Evolutionary conservation across 2,888 invertebrate species (phyloP).

Genomic region (Hirtodrosophila alboralis): DNA sequence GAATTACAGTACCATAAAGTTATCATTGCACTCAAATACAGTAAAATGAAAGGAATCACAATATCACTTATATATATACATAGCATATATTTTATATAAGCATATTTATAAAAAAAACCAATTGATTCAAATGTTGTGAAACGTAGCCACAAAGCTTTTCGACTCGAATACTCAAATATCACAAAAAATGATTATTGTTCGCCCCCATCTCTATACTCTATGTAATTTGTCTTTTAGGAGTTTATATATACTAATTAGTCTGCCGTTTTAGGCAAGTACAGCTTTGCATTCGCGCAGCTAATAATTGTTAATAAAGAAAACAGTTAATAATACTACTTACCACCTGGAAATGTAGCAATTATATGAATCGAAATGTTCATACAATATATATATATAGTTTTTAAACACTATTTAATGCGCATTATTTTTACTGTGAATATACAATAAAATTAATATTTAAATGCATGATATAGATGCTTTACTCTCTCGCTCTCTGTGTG

Average conservation of each 20-base stretch:
- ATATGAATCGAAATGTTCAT: slow-evolving; percentile 40
- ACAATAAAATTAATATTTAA: slow-evolving; percentile 77
- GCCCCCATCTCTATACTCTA: slow-evolving; percentile 40
- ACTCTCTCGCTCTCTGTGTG: no score
- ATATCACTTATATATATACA: slow-evolving; percentile 10
- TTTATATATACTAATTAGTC: slow-evolving; percentile 36
- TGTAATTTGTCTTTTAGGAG: slow-evolving; percentile 5
- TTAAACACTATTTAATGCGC: slow-evolving; percentile 65
- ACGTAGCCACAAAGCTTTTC: neutral
- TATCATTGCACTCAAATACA: no score
- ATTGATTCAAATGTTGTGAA: neutral
- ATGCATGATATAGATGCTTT: slow-evolving; percentile 64
- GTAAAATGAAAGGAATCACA: no score
- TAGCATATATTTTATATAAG: slow-evolving; percentile 32
- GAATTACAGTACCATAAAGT: slow-evolving; percentile 1
- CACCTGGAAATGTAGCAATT: slow-evolving; percentile 50
- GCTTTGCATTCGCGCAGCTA: slow-evolving; percentile 21
- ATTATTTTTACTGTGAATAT: slow-evolving; percentile 72
- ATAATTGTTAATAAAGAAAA: neutral
- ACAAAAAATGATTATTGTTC: neutral
- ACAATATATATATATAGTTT: slow-evolving; percentile 31
- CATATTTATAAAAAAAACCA: slow-evolving; percentile 5
- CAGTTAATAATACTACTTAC: slow-evolving; percentile 42
- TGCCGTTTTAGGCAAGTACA: slow-evolving; percentile 57
- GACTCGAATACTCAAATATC: slow-evolving; percentile 29